phyloP scores from a whole-genome alignment of 1,140 invertebrate species.

The Drosophila cardini region DNA sequence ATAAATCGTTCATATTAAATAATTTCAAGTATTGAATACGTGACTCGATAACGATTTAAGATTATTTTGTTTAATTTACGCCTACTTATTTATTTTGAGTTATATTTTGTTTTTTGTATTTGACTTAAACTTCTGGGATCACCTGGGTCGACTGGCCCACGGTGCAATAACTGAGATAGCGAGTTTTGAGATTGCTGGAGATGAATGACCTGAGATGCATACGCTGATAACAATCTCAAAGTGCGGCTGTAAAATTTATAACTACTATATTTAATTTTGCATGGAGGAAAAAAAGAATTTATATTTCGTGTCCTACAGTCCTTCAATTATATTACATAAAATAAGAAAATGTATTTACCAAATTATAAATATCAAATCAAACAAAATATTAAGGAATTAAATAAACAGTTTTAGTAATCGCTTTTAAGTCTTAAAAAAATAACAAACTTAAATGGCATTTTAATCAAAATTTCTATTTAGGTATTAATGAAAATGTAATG shows the following conservation, averaged over 20 bases:
- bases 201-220: conserved; percentile 40
- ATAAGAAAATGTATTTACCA: too few relatives aligned
- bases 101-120: background rate
- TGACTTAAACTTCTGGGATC: background rate
- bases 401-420: too few relatives aligned
- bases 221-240: conserved; percentile 12
- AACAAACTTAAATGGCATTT: too few relatives aligned
- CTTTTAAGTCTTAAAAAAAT: too few relatives aligned
- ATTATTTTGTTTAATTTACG: background rate
- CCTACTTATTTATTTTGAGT: background rate
- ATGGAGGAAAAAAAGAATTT: too few relatives aligned
- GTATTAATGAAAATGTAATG: too few relatives aligned
- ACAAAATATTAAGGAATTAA: too few relatives aligned
- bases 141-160: conserved; percentile 28
- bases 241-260: background rate
- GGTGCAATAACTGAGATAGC: conserved; percentile 11
- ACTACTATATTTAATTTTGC: too few relatives aligned
- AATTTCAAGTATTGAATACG: background rate
- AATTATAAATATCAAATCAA: too few relatives aligned
- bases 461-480: too few relatives aligned
- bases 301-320: too few relatives aligned
- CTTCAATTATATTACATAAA: background rate
- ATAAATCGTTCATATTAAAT: too few relatives aligned
- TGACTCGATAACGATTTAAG: background rate
- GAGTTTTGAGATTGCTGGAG: conserved; percentile 18